Percentiles rank a stretch among this genome's conserved stretches.
Conservation (phyloP, 2,113 vertebrate genomes). For the Phrynocephalus versicolor region DNA sequence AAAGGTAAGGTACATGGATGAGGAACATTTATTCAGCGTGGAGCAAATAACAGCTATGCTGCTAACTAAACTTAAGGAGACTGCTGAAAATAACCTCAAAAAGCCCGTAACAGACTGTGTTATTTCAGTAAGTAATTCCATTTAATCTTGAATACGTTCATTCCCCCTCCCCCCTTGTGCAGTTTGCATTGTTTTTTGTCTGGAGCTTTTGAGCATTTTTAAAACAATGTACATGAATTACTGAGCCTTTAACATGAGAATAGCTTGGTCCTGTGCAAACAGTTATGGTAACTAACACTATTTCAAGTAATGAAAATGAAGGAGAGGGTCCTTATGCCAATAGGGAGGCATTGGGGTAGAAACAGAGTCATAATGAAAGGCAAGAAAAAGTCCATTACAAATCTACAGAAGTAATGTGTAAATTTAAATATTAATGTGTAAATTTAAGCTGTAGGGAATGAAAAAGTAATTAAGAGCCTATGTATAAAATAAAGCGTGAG, state of each 20-base stretch:
- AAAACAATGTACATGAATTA: neutral
- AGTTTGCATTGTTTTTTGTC: neutral
- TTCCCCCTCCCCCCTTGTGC: neutral
- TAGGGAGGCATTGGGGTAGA: neutral
- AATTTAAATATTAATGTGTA: too few relatives aligned
- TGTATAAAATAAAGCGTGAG: too few relatives aligned
- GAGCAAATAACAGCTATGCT: constrained; percentile 96
- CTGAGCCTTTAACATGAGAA: neutral
- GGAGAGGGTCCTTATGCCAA: too few relatives aligned
- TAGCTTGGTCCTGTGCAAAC: neutral
- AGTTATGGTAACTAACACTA: neutral
- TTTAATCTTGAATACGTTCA: neutral
- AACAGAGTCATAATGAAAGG: neutral
- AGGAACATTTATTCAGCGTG: constrained; percentile 90
- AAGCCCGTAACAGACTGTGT: constrained; percentile 96
- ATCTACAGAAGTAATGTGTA: neutral
- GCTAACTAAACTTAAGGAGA: constrained; percentile 95
- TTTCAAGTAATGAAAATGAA: neutral
- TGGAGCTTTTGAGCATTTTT: neutral
- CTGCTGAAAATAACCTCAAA: constrained; percentile 92
- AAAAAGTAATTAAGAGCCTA: too few relatives aligned
- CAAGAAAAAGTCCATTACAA: neutral
- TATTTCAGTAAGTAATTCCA: constrained; percentile 86
- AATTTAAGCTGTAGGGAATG: too few relatives aligned
- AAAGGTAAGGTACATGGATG: constrained; percentile 96